Percentiles rank a stretch among this genome's conserved stretches.
Evolutionary conservation across 2,113 vertebrate species (phyloP).

Genomic region (Eulacestoma nigropectus): DNA sequence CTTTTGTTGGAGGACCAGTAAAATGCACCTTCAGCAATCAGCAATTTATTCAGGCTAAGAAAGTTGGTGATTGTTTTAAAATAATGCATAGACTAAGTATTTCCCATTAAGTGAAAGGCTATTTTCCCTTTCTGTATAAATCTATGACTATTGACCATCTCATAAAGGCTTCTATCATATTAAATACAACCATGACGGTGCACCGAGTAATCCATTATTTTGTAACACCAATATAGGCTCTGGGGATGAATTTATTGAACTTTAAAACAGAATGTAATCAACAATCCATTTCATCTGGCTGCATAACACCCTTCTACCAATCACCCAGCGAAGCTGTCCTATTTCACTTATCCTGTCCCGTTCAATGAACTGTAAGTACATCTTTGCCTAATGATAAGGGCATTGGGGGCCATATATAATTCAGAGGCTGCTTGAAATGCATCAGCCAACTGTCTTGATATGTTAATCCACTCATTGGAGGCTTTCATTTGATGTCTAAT

Average conservation of each 20-base stretch:
- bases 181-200: constrained; percentile 1
- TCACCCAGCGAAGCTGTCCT: background rate
- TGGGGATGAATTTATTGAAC: constrained; percentile 40
- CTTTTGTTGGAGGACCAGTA: background rate
- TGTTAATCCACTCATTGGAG: constrained; percentile 34
- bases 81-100: constrained; percentile 1
- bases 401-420: constrained; percentile 55
- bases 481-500: constrained; percentile 34
- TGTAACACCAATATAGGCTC: constrained; percentile 7
- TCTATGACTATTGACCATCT: constrained; percentile 29
- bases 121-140: constrained; percentile 41
- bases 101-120: background rate
- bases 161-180: constrained; percentile 35
- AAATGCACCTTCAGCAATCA: background rate
- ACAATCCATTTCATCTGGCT: constrained; percentile 48
- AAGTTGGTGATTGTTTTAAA: constrained; percentile 27
- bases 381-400: constrained; percentile 39
- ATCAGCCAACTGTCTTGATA: constrained; percentile 40
- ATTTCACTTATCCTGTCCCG: constrained; percentile 37
- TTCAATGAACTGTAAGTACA: constrained; percentile 52
- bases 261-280: constrained; percentile 51
- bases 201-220: constrained; percentile 33
- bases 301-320: constrained; percentile 28
- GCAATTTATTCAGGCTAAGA: background rate
- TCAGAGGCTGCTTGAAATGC: constrained; percentile 53